A percentile compares a stretch with the other conserved stretches of the same genome.
Conservation (phyloP, 2,888 invertebrate species). For the Chirona hameri region DNA sequence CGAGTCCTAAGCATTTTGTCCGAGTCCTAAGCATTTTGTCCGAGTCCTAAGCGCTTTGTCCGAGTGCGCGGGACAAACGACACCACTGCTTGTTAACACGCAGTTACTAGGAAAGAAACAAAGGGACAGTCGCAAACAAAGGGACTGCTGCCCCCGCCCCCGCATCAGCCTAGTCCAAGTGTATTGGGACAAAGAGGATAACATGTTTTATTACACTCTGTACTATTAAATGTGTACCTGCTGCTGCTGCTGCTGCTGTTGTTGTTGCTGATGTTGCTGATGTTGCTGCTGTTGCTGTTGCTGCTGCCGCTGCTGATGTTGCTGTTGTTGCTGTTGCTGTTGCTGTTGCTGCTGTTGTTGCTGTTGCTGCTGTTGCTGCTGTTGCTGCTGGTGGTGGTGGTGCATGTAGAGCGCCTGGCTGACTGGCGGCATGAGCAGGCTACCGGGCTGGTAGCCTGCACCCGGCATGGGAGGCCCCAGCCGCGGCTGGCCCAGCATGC, state of each 20-base stretch:
- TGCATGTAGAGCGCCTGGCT: conserved; percentile 24
- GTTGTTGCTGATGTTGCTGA: too few species aligned
- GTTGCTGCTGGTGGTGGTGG: not conserved
- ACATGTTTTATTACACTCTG: too few species aligned
- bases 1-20: too few species aligned
- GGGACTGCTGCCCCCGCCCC: not conserved
- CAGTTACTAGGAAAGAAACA: too few species aligned
- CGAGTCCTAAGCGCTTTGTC: too few species aligned
- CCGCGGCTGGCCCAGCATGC: conserved; percentile 26
- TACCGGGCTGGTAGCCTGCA: not conserved
- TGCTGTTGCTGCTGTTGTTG: conserved; percentile 34
- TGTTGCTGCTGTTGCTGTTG: conserved; percentile 36
- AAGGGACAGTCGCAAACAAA: not conserved
- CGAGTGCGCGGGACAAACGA: too few species aligned
- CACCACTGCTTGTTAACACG: too few species aligned
- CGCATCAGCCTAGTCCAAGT: too few species aligned
- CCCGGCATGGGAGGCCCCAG: not conserved
- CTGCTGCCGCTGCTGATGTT: conserved; percentile 30
- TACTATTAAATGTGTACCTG: too few species aligned
- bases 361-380: not conserved
- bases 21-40: too few species aligned
- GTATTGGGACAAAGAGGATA: too few species aligned
- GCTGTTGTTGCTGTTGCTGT: conserved; percentile 10
- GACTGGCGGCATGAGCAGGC: not conserved
- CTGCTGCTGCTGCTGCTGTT: not conserved